Conservation (phyloP, 2,113 vertebrate genomes). For the Sprattus sprattus region DNA sequence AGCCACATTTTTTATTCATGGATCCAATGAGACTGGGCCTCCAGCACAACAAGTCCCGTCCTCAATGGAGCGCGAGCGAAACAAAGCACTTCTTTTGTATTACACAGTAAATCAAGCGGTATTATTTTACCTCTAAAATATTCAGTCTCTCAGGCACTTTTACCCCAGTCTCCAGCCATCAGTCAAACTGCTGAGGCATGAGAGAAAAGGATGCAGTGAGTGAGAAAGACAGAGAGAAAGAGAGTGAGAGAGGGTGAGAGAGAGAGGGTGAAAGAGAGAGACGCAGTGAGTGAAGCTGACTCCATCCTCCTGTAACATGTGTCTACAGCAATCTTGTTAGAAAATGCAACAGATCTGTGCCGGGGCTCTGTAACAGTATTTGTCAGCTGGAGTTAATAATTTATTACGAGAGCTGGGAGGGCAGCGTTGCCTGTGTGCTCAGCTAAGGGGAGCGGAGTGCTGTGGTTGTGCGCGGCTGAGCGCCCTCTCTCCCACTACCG, state of each 20-base stretch:
- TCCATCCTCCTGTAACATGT: conserved; percentile 95
- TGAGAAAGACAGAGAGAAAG: conserved; percentile 72
- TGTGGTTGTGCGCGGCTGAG: neutral
- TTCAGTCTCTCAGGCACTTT: conserved; percentile 97
- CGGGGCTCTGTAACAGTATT: conserved; percentile 78
- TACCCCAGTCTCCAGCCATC: conserved; percentile 88
- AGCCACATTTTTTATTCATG: conserved; percentile 79
- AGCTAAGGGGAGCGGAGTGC: conserved; percentile 39
- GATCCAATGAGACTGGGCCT: conserved; percentile 62
- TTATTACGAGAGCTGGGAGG: conserved; percentile 75
- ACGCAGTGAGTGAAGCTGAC: conserved; percentile 79
- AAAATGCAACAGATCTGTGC: conserved; percentile 83
- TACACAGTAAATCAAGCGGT: conserved; percentile 97
- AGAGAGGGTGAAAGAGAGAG: conserved; percentile 81
- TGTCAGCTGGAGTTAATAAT: conserved; percentile 83
- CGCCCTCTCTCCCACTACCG: conserved; percentile 26
- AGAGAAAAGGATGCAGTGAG: conserved; percentile 85
- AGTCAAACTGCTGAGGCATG: conserved; percentile 97
- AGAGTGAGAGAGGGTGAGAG: conserved; percentile 77
- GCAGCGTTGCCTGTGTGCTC: conserved; percentile 46
- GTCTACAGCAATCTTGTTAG: conserved; percentile 98
- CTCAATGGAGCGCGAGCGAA: conserved; percentile 73
- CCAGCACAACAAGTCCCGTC: conserved; percentile 61
- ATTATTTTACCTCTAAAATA: conserved; percentile 97
- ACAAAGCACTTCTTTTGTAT: conserved; percentile 82